Evolutionary conservation across 2,888 invertebrate genomes (phyloP).

Genomic region (Aplocera efformata): DNA sequence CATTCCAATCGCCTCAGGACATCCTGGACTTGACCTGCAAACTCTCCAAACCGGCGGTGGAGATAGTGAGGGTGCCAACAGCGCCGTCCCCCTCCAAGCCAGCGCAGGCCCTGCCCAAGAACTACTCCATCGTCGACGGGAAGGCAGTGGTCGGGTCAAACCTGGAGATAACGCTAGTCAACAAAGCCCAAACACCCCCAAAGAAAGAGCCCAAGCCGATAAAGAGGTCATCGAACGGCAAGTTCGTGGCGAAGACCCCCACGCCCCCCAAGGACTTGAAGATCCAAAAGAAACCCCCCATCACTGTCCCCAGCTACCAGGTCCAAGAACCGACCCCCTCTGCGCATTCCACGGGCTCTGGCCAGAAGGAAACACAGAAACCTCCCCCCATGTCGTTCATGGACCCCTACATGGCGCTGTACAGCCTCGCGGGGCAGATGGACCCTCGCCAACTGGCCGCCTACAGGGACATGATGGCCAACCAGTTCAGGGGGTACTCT

Average conservation of each 20-base stretch:
- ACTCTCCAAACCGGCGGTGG: constrained; percentile 68
- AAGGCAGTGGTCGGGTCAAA: constrained; percentile 81
- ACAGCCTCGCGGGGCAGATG: constrained; percentile 60
- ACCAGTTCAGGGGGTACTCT: constrained; percentile 58
- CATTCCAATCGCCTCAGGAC: constrained; percentile 51
- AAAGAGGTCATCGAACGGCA: constrained; percentile 78
- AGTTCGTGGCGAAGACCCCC: constrained; percentile 73
- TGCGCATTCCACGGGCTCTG: constrained; percentile 40
- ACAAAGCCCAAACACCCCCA: constrained; percentile 56
- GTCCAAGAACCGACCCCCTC: constrained; percentile 54
- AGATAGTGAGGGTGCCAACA: constrained; percentile 78
- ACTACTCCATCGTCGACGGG: constrained; percentile 62
- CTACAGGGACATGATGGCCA: constrained; percentile 66
- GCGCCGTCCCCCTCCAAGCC: constrained; percentile 62
- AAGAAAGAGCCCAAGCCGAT: constrained; percentile 56
- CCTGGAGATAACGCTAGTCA: constrained; percentile 86
- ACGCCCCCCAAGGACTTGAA: constrained; percentile 60
- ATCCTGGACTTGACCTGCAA: constrained; percentile 84
- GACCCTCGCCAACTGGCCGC: constrained; percentile 67
- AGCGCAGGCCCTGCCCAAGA: constrained; percentile 69
- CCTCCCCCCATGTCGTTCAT: constrained; percentile 47
- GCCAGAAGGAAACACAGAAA: constrained; percentile 32
- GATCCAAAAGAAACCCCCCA: constrained; percentile 44
- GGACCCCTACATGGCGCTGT: constrained; percentile 70
- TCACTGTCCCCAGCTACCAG: constrained; percentile 64